Evolutionary conservation across 2,797 vertebrate genomes (phyloP), one percentile per base, ranked within the genome.

Genomic region (Hippocampus kuda): DNA sequence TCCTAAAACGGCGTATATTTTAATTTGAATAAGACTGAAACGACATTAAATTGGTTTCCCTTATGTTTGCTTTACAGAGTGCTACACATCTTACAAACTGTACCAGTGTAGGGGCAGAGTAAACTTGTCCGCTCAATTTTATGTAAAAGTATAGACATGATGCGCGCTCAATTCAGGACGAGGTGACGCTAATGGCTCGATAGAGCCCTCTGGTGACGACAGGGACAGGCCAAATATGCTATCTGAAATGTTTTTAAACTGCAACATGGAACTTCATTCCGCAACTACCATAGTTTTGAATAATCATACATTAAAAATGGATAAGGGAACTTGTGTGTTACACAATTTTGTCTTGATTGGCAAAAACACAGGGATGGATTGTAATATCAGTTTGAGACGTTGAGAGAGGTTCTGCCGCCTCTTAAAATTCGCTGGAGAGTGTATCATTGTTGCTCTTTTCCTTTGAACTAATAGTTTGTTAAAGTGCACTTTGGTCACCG

Each of bases 401-500:
- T 10, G 5, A 67, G 59, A 67, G 48, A 18, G 48, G 70, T 49
- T 51, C 65, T 51, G 20, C 65, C 65, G 42, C 51, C n/a, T 74
- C 59, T 34, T 46, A 60, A 65, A 68, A 56, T 26, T n/a, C 66
- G 38, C 34, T 59, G 41, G 34, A 15, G 24, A 68, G 69, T 18
- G 60, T 26, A 60, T 78, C 38, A 56, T 70, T 72, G 41, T 60
- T 69, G 79, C 57, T 70, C 77, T 87, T 77, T 86, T 75, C 16
- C 30, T 83, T 84, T 77, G 1, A 27, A 65, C 63, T 48, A 65
- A 79, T 77, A 84, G 79, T 86, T 86, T 67, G 80, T 83, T 74
- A 80, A 84, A 78, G 15, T 88, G 88, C 76, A 89, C 90, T 91
- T 90, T 91, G 86, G 77, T 79, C 88, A 64, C 72, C 76, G 83